Percentiles rank a stretch among this genome's conserved stretches.
These are phyloP conservation scores for Actinostola sp. DNA, from an alignment of 92 coral and sea anemone genomes.

Conservation along the genomic window DNA sequence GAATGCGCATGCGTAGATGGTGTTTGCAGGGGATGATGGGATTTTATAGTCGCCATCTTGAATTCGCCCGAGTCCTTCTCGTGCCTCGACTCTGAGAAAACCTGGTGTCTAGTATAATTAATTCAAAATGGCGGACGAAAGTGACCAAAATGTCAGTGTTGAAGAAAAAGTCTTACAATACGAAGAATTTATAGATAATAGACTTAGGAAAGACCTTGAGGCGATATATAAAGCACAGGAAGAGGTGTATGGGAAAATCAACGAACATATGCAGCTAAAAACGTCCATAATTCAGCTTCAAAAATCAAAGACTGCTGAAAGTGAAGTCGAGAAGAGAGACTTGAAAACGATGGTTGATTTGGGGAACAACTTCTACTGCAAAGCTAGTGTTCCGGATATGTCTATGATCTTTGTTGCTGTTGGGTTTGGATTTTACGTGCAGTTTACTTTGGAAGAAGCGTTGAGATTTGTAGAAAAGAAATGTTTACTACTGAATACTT, in stretches of 20 bases:
- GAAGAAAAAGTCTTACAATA: conserved; percentile 77
- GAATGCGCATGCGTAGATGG: conserved; percentile 96
- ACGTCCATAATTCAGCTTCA: conserved; percentile 73
- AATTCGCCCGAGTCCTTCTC: conserved; percentile 48
- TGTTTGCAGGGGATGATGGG: conserved; percentile 84
- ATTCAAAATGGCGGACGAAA: conserved; percentile 81
- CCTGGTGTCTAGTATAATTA: conserved; percentile 2
- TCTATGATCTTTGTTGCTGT: conserved; percentile 88
- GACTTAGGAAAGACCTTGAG: conserved; percentile 77
- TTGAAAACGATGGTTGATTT: conserved; percentile 88
- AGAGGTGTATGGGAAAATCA: conserved; percentile 65
- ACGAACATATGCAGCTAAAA: conserved; percentile 83
- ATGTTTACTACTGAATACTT: conserved; percentile 60
- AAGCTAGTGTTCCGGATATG: conserved; percentile 85
- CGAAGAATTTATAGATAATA: conserved; percentile 87
- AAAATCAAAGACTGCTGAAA: conserved; percentile 42
- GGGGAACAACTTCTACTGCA: conserved; percentile 94
- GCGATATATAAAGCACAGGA: conserved; percentile 79
- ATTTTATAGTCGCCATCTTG: conserved; percentile 90
- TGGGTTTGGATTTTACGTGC: conserved; percentile 95
- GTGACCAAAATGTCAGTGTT: conserved; percentile 25
- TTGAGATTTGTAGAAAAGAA: conserved; percentile 80
- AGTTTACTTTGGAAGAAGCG: conserved; percentile 93
- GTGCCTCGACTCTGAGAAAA: neutral
- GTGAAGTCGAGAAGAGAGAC: conserved; percentile 40